Conservation (phyloP, 2,113 vertebrate genomes). For the Hystrix cristata region DNA sequence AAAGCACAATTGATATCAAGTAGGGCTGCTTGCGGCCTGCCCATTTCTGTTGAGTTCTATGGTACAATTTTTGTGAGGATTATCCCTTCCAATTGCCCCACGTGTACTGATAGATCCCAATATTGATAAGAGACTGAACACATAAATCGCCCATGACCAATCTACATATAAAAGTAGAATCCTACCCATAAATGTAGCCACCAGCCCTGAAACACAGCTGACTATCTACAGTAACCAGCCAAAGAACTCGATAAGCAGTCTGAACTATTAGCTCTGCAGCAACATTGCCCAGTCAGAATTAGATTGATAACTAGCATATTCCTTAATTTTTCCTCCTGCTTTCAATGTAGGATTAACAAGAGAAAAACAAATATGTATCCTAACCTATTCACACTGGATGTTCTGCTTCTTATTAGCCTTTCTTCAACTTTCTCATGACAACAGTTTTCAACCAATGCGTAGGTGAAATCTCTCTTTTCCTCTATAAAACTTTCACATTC, state of each 20-base stretch:
- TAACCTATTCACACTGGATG: not conserved
- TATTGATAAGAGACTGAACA: not conserved
- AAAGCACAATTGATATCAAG: not conserved
- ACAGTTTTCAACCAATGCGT: not conserved
- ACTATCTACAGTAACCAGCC: not conserved
- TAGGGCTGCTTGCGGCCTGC: not conserved
- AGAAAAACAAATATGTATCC: not conserved
- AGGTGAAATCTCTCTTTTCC: not conserved
- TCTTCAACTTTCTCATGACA: not conserved
- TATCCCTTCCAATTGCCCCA: not conserved
- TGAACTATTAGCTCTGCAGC: not conserved
- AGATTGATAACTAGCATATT: not conserved
- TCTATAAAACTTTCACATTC: not conserved
- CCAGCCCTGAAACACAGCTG: not conserved
- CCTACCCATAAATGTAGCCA: not conserved
- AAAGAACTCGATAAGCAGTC: not conserved
- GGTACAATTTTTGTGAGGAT: not conserved
- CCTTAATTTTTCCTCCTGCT: not conserved
- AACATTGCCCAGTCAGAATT: not conserved
- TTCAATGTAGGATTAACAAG: not conserved
- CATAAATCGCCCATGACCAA: not conserved
- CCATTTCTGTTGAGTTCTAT: not conserved
- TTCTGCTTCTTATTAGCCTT: not conserved
- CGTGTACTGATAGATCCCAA: not conserved
- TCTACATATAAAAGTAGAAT: not conserved